These are phyloP conservation scores for Drosophila kikkawai DNA, from an alignment of 1,140 invertebrate genomes.

Conservation along the genomic window DNA sequence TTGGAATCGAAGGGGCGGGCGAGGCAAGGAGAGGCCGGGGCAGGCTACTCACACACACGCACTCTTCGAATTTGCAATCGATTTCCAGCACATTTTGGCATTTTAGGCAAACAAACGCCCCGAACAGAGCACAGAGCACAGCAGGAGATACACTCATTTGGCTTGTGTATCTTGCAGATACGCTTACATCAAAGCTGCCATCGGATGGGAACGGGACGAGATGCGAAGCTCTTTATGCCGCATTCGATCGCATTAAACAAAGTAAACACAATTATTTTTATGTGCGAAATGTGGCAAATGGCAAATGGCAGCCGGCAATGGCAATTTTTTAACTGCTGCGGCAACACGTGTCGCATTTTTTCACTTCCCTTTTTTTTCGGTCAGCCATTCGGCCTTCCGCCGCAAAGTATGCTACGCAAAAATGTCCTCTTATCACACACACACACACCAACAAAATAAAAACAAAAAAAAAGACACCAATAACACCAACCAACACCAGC, in stretches of 20 bases:
- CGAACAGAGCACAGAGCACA: constrained; percentile 7
- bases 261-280: constrained; percentile 82
- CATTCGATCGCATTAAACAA: constrained; percentile 75
- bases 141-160: constrained; percentile 30
- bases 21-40: neutral
- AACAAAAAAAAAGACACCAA: constrained; percentile 9
- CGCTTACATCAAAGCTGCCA: constrained; percentile 39
- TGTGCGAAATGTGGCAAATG: constrained; percentile 58
- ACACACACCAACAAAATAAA: neutral
- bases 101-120: constrained; percentile 32
- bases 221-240: constrained; percentile 8
- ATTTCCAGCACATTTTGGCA: constrained; percentile 52
- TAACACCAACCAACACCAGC: constrained; percentile 10
- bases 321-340: constrained; percentile 62
- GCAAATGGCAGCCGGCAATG: constrained; percentile 47
- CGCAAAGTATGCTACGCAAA: constrained; percentile 66
- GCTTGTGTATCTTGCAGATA: constrained; percentile 39
- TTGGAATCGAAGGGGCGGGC: constrained; percentile 12
- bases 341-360: constrained; percentile 63
- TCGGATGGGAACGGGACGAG: neutral
- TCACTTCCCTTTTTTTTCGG: constrained; percentile 24
- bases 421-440: constrained; percentile 72
- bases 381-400: constrained; percentile 34
- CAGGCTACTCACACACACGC: constrained; percentile 6
- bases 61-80: constrained; percentile 40